phyloP scores from a whole-genome alignment of 2,113 vertebrate species.

The Mormoops blainvillei region DNA sequence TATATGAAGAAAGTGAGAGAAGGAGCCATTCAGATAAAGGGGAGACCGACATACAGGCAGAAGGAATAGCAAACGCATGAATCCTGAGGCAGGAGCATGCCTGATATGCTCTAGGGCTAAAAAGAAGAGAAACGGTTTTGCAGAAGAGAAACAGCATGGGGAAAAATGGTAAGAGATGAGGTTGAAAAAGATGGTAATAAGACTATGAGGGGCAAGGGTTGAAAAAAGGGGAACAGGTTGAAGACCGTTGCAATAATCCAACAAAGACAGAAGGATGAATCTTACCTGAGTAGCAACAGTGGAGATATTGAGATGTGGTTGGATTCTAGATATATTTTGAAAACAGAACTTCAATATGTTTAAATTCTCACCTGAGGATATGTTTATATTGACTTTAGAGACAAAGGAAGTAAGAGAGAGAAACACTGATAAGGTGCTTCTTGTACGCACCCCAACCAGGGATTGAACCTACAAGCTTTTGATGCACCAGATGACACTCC shows the following conservation, averaged over 20 bases:
- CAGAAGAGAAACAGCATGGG: not conserved
- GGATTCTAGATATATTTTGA: not conserved
- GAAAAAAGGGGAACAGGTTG: not conserved
- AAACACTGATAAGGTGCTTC: too few species aligned
- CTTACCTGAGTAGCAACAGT: not conserved
- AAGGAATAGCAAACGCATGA: not conserved
- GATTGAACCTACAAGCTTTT: too few species aligned
- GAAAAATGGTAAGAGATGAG: not conserved
- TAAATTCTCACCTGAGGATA: too few species aligned
- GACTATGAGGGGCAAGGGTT: accelerated
- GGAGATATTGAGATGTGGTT: not conserved
- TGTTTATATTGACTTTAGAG: too few species aligned
- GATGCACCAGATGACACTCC: too few species aligned
- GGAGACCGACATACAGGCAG: not conserved
- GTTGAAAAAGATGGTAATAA: not conserved
- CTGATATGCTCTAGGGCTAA: not conserved
- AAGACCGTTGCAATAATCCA: not conserved
- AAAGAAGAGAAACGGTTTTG: not conserved
- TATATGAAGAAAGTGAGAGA: not conserved
- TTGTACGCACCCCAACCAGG: too few species aligned
- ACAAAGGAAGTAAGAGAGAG: too few species aligned
- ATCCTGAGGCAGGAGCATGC: not conserved
- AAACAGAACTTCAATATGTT: not conserved
- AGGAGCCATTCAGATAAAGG: not conserved
- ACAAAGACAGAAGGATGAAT: not conserved